phyloP scores from a whole-genome alignment of 2,113 vertebrate species.

The Ictidomys tridecemlineatus region DNA sequence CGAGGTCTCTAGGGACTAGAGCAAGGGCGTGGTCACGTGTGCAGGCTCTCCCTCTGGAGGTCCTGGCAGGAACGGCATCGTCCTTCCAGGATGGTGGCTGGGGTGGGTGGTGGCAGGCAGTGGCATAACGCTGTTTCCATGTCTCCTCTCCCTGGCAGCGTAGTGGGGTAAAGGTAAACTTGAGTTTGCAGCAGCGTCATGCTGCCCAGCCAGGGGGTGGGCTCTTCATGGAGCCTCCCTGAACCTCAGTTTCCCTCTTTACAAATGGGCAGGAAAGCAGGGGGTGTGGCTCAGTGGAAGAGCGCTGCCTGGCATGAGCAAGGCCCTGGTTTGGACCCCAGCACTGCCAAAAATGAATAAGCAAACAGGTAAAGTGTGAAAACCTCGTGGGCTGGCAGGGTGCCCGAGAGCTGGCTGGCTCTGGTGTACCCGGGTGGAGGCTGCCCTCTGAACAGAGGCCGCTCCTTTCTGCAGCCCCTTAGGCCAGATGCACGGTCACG shows the following conservation, averaged over 20 bases:
- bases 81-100: no score
- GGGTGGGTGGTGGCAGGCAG: no score
- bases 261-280: no score
- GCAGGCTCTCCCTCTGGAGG: no score
- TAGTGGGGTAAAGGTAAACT: no score
- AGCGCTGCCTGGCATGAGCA: not conserved
- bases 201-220: rapidly evolving
- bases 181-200: not conserved
- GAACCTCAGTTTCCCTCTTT: not conserved
- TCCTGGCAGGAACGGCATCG: no score
- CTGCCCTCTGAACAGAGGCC: rapidly evolving
- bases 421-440: rapidly evolving
- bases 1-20: no score
- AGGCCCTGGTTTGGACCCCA: not conserved
- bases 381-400: rapidly evolving
- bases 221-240: not conserved
- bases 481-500: rapidly evolving
- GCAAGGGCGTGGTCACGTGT: no score
- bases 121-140: no score
- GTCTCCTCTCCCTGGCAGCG: not conserved
- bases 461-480: rapidly evolving
- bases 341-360: no score
- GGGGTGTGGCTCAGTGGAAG: not conserved
- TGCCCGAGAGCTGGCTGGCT: not conserved
- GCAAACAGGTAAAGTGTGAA: not conserved